These are phyloP conservation scores for Bubo scandiacus DNA, from an alignment of 2,113 vertebrate species.

Conservation along the genomic window DNA sequence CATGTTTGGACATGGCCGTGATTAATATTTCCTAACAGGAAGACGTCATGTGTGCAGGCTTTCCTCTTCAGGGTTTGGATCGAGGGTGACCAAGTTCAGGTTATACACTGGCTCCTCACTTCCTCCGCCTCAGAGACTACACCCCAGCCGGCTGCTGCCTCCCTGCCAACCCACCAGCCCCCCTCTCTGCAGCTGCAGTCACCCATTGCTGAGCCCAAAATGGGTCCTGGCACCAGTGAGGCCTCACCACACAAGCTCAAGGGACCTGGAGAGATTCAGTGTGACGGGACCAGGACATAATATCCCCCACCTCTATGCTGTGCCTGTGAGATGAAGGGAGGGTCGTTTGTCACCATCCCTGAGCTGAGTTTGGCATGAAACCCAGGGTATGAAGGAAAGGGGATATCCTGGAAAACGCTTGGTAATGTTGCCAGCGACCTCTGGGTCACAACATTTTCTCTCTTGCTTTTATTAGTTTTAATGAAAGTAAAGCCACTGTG, in stretches of 20 bases:
- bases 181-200: neutral
- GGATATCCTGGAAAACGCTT: neutral
- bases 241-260: neutral
- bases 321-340: neutral
- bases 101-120: conserved; percentile 27
- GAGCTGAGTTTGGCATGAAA: neutral
- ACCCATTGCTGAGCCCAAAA: neutral
- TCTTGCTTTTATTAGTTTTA: neutral
- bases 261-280: neutral
- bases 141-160: neutral
- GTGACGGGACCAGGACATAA: accelerated
- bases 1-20: conserved; percentile 47
- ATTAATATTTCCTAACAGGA: conserved; percentile 69
- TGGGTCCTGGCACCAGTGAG: neutral
- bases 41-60: conserved; percentile 38
- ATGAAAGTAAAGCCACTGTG: neutral
- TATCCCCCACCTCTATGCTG: neutral
- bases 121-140: neutral
- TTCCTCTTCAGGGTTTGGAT: conserved; percentile 46
- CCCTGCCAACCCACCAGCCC: accelerated
- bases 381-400: neutral
- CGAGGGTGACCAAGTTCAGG: conserved; percentile 42
- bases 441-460: neutral
- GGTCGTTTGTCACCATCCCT: neutral
- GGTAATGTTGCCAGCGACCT: neutral